Conservation (phyloP, 2,113 vertebrate species). For the Tautogolabrus adspersus region DNA sequence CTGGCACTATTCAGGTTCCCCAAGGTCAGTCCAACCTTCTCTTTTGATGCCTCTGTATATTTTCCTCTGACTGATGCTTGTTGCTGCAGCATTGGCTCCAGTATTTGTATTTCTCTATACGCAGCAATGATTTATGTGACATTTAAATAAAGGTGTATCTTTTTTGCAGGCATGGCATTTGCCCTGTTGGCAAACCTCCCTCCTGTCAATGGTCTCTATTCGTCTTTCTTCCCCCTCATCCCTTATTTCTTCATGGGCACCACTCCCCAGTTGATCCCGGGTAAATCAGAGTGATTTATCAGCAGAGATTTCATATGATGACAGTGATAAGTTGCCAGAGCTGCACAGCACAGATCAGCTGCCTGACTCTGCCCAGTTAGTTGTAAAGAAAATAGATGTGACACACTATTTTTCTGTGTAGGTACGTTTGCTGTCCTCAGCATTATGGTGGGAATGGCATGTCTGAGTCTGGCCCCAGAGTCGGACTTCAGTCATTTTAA, state of each 20-base stretch:
- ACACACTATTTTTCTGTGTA: conserved; percentile 57
- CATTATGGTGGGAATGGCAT: conserved; percentile 92
- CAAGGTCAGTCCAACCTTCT: conserved; percentile 84
- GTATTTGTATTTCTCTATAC: conserved; percentile 5
- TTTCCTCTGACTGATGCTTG: conserved; percentile 3
- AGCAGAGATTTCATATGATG: conserved; percentile 33
- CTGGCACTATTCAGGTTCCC: conserved; percentile 92
- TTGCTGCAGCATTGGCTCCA: background rate
- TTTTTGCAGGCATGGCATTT: conserved; percentile 90
- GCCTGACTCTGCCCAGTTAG: conserved; percentile 8
- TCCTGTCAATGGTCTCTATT: conserved; percentile 94
- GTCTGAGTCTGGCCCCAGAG: conserved; percentile 88
- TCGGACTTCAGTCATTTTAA: conserved; percentile 87
- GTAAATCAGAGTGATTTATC: conserved; percentile 81
- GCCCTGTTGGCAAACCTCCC: conserved; percentile 92
- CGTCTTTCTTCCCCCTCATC: conserved; percentile 93
- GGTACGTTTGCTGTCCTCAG: conserved; percentile 95
- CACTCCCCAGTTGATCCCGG: conserved; percentile 94
- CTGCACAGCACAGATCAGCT: conserved; percentile 43
- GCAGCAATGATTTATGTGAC: conserved; percentile 38
- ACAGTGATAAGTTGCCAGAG: conserved; percentile 63
- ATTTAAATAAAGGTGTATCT: conserved; percentile 13
- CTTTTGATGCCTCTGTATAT: conserved; percentile 11
- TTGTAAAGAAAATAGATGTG: conserved; percentile 43
- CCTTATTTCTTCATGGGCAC: conserved; percentile 92